Percentiles rank a stretch among this genome's conserved stretches.
phyloP scores from a whole-genome alignment of 2,113 vertebrate species.

The Calyptommatus sinebrachiatus region DNA sequence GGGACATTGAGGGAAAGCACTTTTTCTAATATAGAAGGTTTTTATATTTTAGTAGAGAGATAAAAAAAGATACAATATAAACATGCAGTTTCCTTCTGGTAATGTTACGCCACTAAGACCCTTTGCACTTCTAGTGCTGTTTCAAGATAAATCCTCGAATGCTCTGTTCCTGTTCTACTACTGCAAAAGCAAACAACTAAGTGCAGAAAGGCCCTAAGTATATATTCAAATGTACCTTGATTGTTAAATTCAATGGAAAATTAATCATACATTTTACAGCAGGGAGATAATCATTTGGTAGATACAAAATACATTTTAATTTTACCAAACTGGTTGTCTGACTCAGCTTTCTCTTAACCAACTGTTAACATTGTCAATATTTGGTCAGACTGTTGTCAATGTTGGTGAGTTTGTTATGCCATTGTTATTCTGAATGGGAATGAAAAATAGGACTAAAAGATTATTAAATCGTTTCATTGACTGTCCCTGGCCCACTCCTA shows the following conservation, averaged over 20 bases:
- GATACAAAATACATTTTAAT: fast-evolving
- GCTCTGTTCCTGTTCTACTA: too few species aligned
- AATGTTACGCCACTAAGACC: too few species aligned
- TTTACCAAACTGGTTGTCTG: not conserved
- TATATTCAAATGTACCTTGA: not conserved
- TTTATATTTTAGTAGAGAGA: not conserved
- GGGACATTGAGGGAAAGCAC: too few species aligned
- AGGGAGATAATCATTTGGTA: not conserved
- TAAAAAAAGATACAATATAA: not conserved
- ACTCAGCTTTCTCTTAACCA: not conserved
- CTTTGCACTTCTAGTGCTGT: too few species aligned
- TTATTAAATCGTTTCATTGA: not conserved
- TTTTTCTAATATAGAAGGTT: too few species aligned
- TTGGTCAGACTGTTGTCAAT: not conserved
- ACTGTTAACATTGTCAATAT: not conserved
- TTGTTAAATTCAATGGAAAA: not conserved
- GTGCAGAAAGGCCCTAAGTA: not conserved
- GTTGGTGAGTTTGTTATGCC: not conserved
- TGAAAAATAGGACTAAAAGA: not conserved
- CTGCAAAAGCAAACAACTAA: too few species aligned
- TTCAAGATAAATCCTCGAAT: too few species aligned
- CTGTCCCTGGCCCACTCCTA: not conserved
- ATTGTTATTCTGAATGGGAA: not conserved
- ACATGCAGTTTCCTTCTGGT: too few species aligned
- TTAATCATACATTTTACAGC: not conserved